Evolutionary conservation across 2,888 invertebrate genomes (phyloP).

Genomic region (Dicyrtomina minuta): DNA sequence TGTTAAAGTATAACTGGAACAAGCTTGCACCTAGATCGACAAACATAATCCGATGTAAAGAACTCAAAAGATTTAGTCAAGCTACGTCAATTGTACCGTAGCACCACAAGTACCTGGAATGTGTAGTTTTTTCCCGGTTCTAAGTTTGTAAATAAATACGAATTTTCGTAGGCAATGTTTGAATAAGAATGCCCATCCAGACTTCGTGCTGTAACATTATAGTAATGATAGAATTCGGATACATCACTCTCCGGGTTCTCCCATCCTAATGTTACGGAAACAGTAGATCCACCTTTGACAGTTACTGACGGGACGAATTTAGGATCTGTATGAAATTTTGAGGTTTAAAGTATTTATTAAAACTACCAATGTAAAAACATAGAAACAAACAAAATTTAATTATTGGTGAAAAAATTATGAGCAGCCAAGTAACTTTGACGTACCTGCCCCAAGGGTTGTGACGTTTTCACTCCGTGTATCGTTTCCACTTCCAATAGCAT

Average conservation of each 20-base stretch:
- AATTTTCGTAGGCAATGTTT: slow-evolving; percentile 59
- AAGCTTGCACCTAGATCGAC: slow-evolving; percentile 65
- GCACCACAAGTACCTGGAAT: slow-evolving; percentile 64
- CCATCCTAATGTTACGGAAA: slow-evolving; percentile 82
- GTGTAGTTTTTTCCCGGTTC: slow-evolving; percentile 77
- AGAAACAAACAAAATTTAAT: slow-evolving; percentile 4
- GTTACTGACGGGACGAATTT: slow-evolving; percentile 75
- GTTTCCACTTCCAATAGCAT: slow-evolving; percentile 65
- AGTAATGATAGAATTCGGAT: slow-evolving; percentile 49
- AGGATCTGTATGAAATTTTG: slow-evolving; percentile 63
- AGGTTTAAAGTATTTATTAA: not conserved
- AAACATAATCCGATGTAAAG: too few species aligned
- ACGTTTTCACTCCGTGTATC: slow-evolving; percentile 62
- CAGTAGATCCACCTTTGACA: slow-evolving; percentile 69
- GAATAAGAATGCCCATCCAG: slow-evolving; percentile 7
- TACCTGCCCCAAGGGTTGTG: slow-evolving; percentile 65
- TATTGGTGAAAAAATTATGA: not conserved
- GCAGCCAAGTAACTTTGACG: not conserved
- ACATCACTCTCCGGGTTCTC: slow-evolving; percentile 55
- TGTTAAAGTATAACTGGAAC: slow-evolving; percentile 72
- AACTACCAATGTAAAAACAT: too few species aligned
- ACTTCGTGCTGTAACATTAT: slow-evolving; percentile 41
- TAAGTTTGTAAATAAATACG: slow-evolving; percentile 76
- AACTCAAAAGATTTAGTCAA: not conserved
- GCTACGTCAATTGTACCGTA: not conserved